Base-by-base conservation (phyloP, 2,888 invertebrate species). In the Stenodera caucasica region DNA sequence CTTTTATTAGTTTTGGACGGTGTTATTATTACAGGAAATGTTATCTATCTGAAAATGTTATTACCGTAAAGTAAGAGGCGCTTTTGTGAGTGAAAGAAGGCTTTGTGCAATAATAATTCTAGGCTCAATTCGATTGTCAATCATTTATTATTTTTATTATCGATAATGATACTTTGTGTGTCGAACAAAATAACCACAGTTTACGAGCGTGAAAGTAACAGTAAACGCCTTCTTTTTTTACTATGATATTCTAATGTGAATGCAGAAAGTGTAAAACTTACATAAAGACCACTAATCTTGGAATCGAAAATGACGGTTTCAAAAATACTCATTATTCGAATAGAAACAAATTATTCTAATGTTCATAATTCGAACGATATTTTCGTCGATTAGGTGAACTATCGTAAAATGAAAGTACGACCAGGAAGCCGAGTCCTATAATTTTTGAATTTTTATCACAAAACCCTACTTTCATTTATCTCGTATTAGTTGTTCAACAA, bases 251-350 rank as follows among this genome's bases (percentile, higher is more conserved):
- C 12, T 45, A 5, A 15, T 11, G 26, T 12, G 21, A 45, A 5
- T 12, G 45, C 45, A 45, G 45, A 45, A 45, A 45, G 45, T 45
- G 45, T 21, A 45, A 45, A 45, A 45, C 45, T 45, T 45, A 45
- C 23, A 45, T 45, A 45, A 45, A 45, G 12, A 23, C 4, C 4
- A 5, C 18, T 40, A 40, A 40, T 40, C 1, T 11, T 9, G 11
- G 8, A 26, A 26, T 26, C 2, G 26, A 26, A 26, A 26, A 26
- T 26, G 5, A 26, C 5, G 5, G 26, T 26, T 26, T 26, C 26
- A 26, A 26, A 4, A 26, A 26, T 26, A 26, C 2, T 26, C 5
- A 26, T 26, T 5, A n/a, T n/a, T n/a, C n/a, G n/a, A n/a, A n/a
- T n/a, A n/a, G n/a, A 37, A 37, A 37, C 12, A 5, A n/a, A 35